phyloP scores from a whole-genome alignment of 2,888 invertebrate species.

The Dolichomitus sp. region DNA sequence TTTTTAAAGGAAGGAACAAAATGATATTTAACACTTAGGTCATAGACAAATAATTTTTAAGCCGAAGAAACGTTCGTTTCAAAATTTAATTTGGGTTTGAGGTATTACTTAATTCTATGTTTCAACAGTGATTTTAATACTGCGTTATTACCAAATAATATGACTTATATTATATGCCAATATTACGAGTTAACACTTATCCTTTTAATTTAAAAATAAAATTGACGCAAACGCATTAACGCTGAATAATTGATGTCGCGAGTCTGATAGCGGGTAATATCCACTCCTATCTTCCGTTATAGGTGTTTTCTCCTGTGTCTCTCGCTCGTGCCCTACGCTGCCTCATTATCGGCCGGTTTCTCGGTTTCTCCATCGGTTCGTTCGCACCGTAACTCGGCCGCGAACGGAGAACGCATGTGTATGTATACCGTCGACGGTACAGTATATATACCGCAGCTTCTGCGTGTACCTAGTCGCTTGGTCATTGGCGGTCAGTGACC shows the following conservation, averaged over 20 bases:
- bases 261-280: constrained; percentile 3
- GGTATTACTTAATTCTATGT: neutral
- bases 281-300: constrained; percentile 42
- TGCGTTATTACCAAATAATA: neutral
- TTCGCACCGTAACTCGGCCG: constrained; percentile 45
- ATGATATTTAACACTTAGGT: too few relatives aligned
- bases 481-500: constrained; percentile 78
- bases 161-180: neutral
- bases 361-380: constrained; percentile 51
- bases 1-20: too few relatives aligned
- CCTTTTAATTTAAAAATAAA: constrained; percentile 1
- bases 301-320: constrained; percentile 12
- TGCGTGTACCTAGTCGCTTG: constrained; percentile 68
- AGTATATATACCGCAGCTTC: constrained; percentile 11
- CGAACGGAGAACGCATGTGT: constrained; percentile 37
- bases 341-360: constrained; percentile 45
- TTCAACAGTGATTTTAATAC: neutral
- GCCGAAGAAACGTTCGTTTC: too few relatives aligned
- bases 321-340: constrained; percentile 25
- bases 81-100: neutral
- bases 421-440: constrained; percentile 18
- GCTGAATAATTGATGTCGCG: neutral
- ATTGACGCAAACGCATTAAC: constrained; percentile 7
- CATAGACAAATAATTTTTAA: too few relatives aligned
- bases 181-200: neutral